Evolutionary conservation across 2,888 invertebrate genomes (phyloP), one percentile per base, ranked within the genome.

Genomic region (Aspidapion aeneum): DNA sequence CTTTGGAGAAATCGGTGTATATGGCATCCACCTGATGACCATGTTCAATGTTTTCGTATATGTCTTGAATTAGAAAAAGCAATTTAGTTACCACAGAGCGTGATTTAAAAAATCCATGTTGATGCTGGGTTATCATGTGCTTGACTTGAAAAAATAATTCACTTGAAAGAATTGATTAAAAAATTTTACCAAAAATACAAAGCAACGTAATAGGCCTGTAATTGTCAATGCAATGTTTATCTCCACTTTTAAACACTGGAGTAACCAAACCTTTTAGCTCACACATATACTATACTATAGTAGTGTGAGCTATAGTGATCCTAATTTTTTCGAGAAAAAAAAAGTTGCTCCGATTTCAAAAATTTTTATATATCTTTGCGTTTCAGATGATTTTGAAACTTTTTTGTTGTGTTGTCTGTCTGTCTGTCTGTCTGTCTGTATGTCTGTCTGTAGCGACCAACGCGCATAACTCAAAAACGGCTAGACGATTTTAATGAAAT

Each of bases 1-100:
- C 57, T 56, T 56, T n/a, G 5, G 57, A 56, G n/a, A 56, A 56
- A 21, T 56, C 21, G 57, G 7, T 21, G 57, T 56, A 56, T 19
- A 56, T 18, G 17, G 57, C 57, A 56, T 56, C 57, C 3, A 56
- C 19, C 57, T 56, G 20, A 19, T 21, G 5, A 7, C 18, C 5
- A 17, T 18, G 9, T 12, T 55, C 55, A 3, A 52, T 52, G 54
- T 3, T 16, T 7, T 52, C 18, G 18, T 52, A 52, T 7, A 52
- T 52, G 54, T 52, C 17, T 52, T 52, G 54, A 3, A 52, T 16
- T 7, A 18, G 16, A 7, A 16, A 16, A 3, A 16, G 3, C 54
- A 52, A 52, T 3, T 52, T 52, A 7, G 54, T 52, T 3, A 52
- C n/a, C 3, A 52, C n/a, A 7, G 54, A 52, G 18, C 54, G 17